Percentiles rank a stretch among this genome's conserved stretches.
These are phyloP conservation scores for Pogonocichla stellata DNA, from an alignment of 2,113 vertebrate species.

Conservation along the genomic window DNA sequence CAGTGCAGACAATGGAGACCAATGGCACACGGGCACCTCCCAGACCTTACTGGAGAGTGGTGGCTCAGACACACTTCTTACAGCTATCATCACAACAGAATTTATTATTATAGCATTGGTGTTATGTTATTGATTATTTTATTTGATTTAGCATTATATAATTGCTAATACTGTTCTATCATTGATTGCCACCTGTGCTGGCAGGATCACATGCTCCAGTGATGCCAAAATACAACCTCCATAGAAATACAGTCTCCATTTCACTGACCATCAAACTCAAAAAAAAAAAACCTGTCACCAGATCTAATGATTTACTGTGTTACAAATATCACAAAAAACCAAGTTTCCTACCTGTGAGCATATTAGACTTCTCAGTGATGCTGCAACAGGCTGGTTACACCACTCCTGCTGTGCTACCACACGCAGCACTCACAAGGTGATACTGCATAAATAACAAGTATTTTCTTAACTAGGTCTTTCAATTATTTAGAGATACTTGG, in stretches of 20 bases:
- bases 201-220: not conserved
- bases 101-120: not conserved
- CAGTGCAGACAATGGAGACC: not conserved
- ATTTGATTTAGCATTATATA: not conserved
- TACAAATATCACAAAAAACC: not conserved
- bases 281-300: not conserved
- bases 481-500: conserved; percentile 41
- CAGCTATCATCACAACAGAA: not conserved
- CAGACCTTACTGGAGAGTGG: not conserved
- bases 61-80: not conserved
- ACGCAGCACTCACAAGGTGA: not conserved
- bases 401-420: not conserved
- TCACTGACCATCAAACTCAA: not conserved
- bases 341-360: not conserved
- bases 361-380: not conserved
- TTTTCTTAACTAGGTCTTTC: conserved; percentile 26
- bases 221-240: not conserved
- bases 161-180: not conserved
- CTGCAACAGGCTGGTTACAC: not conserved
- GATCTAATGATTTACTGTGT: not conserved
- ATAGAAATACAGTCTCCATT: not conserved
- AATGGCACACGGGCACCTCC: rapidly evolving
- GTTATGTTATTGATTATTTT: not conserved
- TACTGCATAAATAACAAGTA: conserved; percentile 7
- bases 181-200: not conserved